Evolutionary conservation across 2,113 vertebrate genomes (phyloP).

Genomic region (Bagarius yarrelli): DNA sequence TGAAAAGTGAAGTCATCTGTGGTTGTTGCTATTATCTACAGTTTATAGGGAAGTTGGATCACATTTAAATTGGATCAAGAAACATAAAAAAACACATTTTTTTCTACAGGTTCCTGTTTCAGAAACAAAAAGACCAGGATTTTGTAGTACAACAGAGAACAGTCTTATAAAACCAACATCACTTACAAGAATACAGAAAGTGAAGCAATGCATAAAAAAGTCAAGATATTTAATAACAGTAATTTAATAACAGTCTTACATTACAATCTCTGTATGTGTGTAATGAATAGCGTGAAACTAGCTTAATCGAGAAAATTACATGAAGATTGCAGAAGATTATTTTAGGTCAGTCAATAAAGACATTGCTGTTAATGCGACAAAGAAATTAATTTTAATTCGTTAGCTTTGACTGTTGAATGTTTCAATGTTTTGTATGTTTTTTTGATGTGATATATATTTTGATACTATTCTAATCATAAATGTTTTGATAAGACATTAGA

Average conservation of each 20-base stretch:
- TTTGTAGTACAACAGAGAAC: not conserved
- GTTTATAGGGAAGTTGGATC: slow-evolving; percentile 5
- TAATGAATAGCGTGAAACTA: not conserved
- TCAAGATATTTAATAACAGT: no score
- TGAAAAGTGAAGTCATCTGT: not conserved
- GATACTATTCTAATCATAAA: not conserved
- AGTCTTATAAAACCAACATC: not conserved
- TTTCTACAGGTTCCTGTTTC: slow-evolving; percentile 38
- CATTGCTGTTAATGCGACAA: not conserved
- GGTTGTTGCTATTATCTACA: not conserved
- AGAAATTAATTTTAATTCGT: not conserved
- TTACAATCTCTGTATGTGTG: not conserved
- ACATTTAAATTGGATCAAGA: slow-evolving; percentile 22
- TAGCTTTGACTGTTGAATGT: not conserved
- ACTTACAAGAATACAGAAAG: not conserved
- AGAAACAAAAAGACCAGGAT: slow-evolving; percentile 32
- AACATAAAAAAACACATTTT: slow-evolving; percentile 16
- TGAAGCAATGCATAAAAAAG: not conserved
- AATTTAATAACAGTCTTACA: not conserved
- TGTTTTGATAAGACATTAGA: not conserved
- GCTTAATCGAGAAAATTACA: not conserved
- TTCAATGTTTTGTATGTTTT: not conserved
- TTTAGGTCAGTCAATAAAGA: not conserved
- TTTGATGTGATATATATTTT: not conserved
- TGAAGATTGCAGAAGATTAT: not conserved